Conservation (phyloP, 1,140 invertebrate genomes). For the Teleogryllus occipitalis region DNA sequence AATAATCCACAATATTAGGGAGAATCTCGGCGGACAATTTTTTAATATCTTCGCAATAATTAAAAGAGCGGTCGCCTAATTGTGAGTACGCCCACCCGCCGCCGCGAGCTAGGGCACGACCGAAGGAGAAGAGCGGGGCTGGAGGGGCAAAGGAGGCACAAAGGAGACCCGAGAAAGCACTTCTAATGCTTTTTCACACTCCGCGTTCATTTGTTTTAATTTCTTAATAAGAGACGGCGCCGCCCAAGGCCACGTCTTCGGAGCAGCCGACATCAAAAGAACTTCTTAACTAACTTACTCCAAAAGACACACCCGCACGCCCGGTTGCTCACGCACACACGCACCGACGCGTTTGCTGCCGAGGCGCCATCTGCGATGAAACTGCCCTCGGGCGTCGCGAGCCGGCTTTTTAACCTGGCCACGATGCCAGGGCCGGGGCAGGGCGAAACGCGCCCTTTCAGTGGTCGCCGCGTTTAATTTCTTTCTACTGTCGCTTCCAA, state of each 20-base stretch:
- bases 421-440: no score
- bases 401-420: not conserved
- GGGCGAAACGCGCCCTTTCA: not conserved
- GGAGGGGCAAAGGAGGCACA: not conserved
- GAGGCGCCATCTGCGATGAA: no score
- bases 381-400: not conserved
- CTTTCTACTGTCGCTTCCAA: no score
- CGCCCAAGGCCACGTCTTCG: not conserved
- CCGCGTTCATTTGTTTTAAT: constrained; percentile 1
- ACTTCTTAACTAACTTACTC: not conserved
- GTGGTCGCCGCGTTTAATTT: not conserved
- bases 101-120: no score
- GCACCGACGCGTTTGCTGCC: no score
- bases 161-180: not conserved
- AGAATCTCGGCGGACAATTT: not conserved
- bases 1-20: not conserved
- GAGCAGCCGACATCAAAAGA: not conserved
- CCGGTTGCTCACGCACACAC: not conserved
- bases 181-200: not conserved
- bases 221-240: not conserved
- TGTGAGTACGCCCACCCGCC: not conserved
- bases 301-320: not conserved
- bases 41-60: not conserved
- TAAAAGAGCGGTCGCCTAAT: constrained; percentile 1
- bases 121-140: not conserved